These are phyloP conservation scores for Empidonax traillii DNA, from an alignment of 2,113 vertebrate genomes.

Conservation along the genomic window DNA sequence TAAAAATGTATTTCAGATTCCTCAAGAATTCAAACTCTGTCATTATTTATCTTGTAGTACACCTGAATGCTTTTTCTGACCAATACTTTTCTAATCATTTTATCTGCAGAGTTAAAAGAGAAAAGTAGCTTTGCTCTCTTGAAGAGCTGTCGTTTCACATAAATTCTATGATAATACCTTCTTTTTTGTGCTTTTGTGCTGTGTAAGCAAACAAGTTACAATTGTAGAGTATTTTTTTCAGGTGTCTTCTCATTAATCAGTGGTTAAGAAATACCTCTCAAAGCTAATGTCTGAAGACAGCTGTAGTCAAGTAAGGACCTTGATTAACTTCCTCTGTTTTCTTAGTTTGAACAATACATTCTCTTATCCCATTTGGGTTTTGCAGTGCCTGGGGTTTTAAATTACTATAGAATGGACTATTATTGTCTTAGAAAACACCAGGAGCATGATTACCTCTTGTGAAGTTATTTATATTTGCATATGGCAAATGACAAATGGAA, in stretches of 20 bases:
- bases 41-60: not conserved
- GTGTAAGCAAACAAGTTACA: not conserved
- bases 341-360: slow-evolving; percentile 26
- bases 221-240: not conserved
- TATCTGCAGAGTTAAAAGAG: not conserved
- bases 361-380: slow-evolving; percentile 6
- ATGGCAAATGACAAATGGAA: not conserved
- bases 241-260: slow-evolving; percentile 2
- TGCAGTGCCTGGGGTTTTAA: not conserved
- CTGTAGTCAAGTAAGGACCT: not conserved
- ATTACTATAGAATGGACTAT: not conserved
- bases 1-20: not conserved
- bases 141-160: not conserved
- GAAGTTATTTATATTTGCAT: not conserved
- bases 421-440: slow-evolving; percentile 36
- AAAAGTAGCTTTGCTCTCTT: not conserved
- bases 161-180: not conserved
- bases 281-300: not conserved
- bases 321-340: slow-evolving; percentile 49
- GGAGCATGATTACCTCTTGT: not conserved
- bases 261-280: not conserved
- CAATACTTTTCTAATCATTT: not conserved
- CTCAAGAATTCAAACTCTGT: not conserved
- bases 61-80: not conserved
- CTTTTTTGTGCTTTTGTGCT: not conserved